These are phyloP conservation scores for Carposina sasakii DNA, from an alignment of 1,140 invertebrate species.

Conservation along the genomic window DNA sequence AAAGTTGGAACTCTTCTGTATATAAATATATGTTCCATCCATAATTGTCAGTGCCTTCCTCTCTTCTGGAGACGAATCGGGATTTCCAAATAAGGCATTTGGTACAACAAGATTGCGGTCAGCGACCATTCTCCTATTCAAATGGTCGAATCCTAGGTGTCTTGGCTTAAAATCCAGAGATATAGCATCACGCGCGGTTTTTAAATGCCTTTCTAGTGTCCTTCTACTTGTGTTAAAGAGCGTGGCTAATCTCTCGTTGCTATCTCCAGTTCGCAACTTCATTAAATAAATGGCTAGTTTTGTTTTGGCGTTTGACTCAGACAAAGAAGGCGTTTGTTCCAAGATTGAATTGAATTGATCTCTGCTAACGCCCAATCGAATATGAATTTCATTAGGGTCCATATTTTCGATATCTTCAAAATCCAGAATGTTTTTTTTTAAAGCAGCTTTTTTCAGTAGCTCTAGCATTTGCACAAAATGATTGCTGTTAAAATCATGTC, in stretches of 20 bases:
- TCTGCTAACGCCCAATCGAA: slow-evolving; percentile 1
- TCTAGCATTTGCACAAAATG: not conserved
- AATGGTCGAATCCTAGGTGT: slow-evolving; percentile 4
- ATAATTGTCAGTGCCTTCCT: slow-evolving; percentile 1
- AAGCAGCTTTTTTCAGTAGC: not conserved
- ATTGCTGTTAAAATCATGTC: slow-evolving; percentile 4
- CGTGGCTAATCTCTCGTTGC: slow-evolving; percentile 2
- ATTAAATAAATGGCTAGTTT: slow-evolving; percentile 2
- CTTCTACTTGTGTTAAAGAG: slow-evolving; percentile 8
- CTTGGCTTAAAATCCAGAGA: not conserved
- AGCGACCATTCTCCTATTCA: slow-evolving; percentile 1
- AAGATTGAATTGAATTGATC: slow-evolving; percentile 1
- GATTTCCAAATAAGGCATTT: slow-evolving; percentile 7
- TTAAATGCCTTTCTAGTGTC: slow-evolving; percentile 3
- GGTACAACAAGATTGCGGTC: slow-evolving; percentile 2
- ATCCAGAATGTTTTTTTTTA: not conserved
- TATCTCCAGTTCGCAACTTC: not conserved
- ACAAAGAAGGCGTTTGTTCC: slow-evolving; percentile 5
- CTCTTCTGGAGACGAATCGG: not conserved
- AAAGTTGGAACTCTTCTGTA: slow-evolving; percentile 6
- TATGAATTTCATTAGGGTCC: slow-evolving; percentile 6
- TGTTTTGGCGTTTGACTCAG: not conserved
- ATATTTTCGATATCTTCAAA: slow-evolving; percentile 4
- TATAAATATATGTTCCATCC: slow-evolving; percentile 9
- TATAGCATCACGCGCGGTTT: slow-evolving; percentile 1